Base-by-base conservation (phyloP, 2,888 invertebrate species). In the Sphaerophoria rueppellii region DNA sequence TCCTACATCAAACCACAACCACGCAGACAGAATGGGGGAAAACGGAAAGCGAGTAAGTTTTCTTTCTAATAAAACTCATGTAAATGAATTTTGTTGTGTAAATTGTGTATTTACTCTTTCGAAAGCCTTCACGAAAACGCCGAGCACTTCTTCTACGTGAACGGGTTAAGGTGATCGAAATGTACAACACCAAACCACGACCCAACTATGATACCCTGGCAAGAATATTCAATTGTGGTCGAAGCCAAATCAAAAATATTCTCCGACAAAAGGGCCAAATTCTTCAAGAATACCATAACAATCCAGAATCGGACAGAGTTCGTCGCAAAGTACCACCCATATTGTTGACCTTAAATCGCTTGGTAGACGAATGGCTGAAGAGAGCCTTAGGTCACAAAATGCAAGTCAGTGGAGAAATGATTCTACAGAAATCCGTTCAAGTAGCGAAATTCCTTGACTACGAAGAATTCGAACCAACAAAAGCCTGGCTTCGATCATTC, bases 191-290 rank as follows among this genome's bases (percentile, higher is more conserved):
- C 34, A 61, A 70, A 40, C 85, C 85, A 12, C 73, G 85, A 37
- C 85, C 85, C 14, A 85, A 85, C 65, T 85, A 85, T 40, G 85
- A 81, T 11, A 73, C 85, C 0, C 43, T 85, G n/a, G 85, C 85
- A n/a, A 72, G 60, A 65, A 85, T 85, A 76, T 85, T 85, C 73
- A 73, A 85, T 9, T 85, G 85, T 32, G 85, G 85, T 35, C 80
- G 85, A n/a, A 85, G 85, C 37, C 85, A 85, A 81, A 85, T 85
- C 7, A 85, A 85, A 50, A 81, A 81, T 12, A 85, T 85, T 16
- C 85, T 85, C 46, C 85, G 85, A 0, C 85, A 76, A 37, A 76
- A 85, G 48, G 81, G 81, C 2, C 72, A 73, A 48, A 85, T 85
- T 7, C 80, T 85, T 4, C 85, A 85, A 48, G 85, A 81, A 58